Evolutionary conservation across 2,797 vertebrate species (phyloP), one percentile per base, ranked within the genome.

Genomic region (Galagoides demidoff): DNA sequence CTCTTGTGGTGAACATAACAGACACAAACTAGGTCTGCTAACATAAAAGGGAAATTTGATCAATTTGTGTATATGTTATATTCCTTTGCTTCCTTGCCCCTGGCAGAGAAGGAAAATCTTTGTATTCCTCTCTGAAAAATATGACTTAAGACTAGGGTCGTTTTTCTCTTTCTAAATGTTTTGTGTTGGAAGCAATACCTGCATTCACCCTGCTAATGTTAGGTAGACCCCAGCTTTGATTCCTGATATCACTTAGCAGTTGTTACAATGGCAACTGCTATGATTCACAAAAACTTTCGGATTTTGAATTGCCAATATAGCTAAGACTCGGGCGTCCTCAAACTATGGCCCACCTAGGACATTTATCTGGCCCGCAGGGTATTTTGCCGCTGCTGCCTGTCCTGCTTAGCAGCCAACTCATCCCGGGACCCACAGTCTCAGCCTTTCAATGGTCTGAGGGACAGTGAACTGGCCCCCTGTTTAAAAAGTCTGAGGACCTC

Each of bases 241-340:
- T 90, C 37, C 39, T 59, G 73, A 37, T 61, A 89, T 61, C 13
- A 66, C 12, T 39, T 31, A 52, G 20, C 5, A 79, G 20, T 49
- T 83, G 64, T 63, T 71, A 63, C 31, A 93, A 23, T 70, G n/a
- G 8, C 63, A 85, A 86, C 52, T 31, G 29, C 64, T 55, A 7
- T 89, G 70, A 74, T 45, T 78, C 83, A 63, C 22, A 64, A 93
- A 91, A 96, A 73, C 16, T 34, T 94, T 81, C 43, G 57, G 34
- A 63, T 55, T 95, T 81, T 74, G 37, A 92, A 74, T 59, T 76
- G 49, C 27, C 63, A n/a, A 59, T 61, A 64, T 78, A 76, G 39
- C 39, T 43, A 43, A 43, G 39, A 43, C 39, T 43, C 39, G 7
- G 39, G 5, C 6, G 39, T 43, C 39, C 39, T 43, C 39, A 43